Percentiles rank a stretch among this genome's conserved stretches.
These are phyloP conservation scores for Mus minutoides DNA, from an alignment of 2,797 vertebrate genomes.

Conservation along the genomic window DNA sequence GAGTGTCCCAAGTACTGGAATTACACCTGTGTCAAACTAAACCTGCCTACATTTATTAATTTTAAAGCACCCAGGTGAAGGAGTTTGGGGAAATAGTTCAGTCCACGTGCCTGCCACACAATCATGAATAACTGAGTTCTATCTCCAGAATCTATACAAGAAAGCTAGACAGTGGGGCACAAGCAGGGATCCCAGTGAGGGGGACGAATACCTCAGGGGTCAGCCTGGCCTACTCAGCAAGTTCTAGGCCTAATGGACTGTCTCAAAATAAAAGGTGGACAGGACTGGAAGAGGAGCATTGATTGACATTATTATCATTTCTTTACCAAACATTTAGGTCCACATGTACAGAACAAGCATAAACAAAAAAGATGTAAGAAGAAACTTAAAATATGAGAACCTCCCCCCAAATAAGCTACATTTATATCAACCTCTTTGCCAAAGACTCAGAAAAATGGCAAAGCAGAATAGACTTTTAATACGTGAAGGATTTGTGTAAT, in stretches of 20 bases:
- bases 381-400: slow-evolving; percentile 44
- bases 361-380: not conserved
- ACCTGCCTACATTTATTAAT: not conserved
- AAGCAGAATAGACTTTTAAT: not conserved
- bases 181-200: not conserved
- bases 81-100: not conserved
- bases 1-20: not conserved
- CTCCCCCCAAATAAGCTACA: not conserved
- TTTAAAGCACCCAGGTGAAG: not conserved
- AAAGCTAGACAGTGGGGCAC: not conserved
- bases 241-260: not conserved
- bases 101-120: not conserved
- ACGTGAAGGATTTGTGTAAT: not conserved
- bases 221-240: not conserved
- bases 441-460: slow-evolving; percentile 23
- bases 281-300: not conserved
- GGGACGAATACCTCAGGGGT: not conserved
- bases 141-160: not conserved
- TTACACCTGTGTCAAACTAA: not conserved
- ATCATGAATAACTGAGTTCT: not conserved
- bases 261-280: not conserved
- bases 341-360: not conserved
- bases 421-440: not conserved
- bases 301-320: not conserved
- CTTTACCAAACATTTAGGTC: not conserved